A percentile compares a stretch with the other conserved stretches of the same genome.
These are phyloP conservation scores for Lasiurus cinereus DNA, from an alignment of 2,113 vertebrate species.

Conservation along the genomic window DNA sequence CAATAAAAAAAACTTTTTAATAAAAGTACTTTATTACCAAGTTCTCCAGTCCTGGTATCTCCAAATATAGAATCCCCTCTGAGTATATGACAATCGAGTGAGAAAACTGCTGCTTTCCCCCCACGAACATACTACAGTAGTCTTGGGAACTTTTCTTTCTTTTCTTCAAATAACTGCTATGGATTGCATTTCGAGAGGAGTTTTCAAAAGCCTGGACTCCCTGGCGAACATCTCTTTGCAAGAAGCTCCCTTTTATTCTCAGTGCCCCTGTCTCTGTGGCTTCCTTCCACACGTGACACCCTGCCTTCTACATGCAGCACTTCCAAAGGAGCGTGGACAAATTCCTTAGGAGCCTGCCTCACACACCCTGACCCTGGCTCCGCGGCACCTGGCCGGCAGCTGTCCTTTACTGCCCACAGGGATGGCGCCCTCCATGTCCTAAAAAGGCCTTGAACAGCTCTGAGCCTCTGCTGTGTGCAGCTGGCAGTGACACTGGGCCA, in stretches of 20 bases:
- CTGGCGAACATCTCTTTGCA: background rate
- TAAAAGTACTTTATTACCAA: background rate
- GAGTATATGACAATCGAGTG: background rate
- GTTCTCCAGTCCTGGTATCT: background rate
- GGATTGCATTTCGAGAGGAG: background rate
- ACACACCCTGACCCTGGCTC: background rate
- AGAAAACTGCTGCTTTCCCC: conserved; percentile 6
- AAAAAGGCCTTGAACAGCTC: conserved; percentile 15
- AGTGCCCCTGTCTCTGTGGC: conserved; percentile 18
- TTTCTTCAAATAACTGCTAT: conserved; percentile 10
- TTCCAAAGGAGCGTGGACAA: background rate
- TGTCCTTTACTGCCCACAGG: background rate
- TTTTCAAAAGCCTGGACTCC: conserved; percentile 10
- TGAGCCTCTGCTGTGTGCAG: conserved; percentile 65
- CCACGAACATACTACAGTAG: background rate
- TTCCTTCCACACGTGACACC: background rate
- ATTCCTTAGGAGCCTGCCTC: background rate
- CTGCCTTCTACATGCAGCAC: background rate
- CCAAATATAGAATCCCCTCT: background rate
- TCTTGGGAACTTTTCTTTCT: background rate
- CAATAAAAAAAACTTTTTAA: background rate
- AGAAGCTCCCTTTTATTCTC: conserved; percentile 19
- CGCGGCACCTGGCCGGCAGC: background rate
- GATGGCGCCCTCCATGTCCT: background rate
- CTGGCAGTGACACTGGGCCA: conserved; percentile 63